phyloP scores from a whole-genome alignment of 2,797 vertebrate species.

The Rhinogobio ventralis region DNA sequence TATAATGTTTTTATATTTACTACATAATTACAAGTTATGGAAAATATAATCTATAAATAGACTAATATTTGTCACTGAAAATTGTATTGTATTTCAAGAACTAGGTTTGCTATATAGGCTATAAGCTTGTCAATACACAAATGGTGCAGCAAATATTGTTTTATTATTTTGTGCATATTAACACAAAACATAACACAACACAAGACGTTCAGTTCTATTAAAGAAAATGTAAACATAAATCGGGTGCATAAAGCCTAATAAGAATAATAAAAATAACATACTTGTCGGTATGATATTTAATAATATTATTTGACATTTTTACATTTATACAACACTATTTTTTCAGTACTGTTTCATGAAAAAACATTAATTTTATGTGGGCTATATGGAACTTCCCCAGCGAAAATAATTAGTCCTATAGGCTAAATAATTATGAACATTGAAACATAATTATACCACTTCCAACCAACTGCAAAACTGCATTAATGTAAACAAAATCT shows the following conservation, averaged over 20 bases:
- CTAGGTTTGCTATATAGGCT: not conserved
- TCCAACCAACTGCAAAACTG: not conserved
- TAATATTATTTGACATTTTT: not conserved
- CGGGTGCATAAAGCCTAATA: not conserved
- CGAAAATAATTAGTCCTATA: not conserved
- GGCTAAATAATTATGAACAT: not conserved
- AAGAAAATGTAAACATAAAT: slow-evolving; percentile 17
- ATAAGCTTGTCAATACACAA: not conserved
- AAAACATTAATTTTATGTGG: not conserved
- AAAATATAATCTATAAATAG: not conserved
- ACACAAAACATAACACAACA: not conserved
- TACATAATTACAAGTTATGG: not conserved
- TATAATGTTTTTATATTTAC: not conserved
- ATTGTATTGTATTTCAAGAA: not conserved
- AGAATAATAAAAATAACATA: not conserved
- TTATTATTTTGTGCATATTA: not conserved
- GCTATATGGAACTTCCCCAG: not conserved
- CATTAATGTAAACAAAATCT: not conserved
- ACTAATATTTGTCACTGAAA: not conserved
- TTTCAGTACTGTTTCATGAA: not conserved
- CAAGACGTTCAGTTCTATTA: not conserved
- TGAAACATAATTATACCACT: not conserved
- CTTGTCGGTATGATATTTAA: not conserved
- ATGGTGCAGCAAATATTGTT: not conserved
- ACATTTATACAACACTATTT: not conserved